phyloP scores from a whole-genome alignment of 1,140 invertebrate genomes.

The Dendroctonus valens region DNA sequence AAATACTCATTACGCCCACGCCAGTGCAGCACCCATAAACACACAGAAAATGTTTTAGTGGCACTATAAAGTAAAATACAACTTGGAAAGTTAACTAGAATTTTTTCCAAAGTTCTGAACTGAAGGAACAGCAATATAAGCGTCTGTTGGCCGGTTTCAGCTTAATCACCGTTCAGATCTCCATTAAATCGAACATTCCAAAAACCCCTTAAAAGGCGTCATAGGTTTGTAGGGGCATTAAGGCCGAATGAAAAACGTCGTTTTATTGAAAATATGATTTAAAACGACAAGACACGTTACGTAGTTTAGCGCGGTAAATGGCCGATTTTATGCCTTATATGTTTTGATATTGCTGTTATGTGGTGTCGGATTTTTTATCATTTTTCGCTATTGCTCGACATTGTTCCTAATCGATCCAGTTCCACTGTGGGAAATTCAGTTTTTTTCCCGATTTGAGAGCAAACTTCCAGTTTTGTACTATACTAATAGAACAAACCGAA shows the following conservation, averaged over 20 bases:
- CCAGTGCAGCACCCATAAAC: too few relatives aligned
- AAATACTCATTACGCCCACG: too few relatives aligned
- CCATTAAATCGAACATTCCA: conserved; percentile 3
- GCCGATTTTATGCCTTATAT: conserved; percentile 19
- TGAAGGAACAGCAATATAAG: background rate
- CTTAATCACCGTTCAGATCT: background rate
- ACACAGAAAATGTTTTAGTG: too few relatives aligned
- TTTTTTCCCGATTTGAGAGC: background rate
- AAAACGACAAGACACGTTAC: conserved; percentile 7
- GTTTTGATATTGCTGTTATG: conserved; percentile 10
- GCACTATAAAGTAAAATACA: too few relatives aligned
- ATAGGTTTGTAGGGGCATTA: conserved; percentile 4
- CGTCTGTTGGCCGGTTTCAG: too few relatives aligned
- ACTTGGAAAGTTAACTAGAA: too few relatives aligned
- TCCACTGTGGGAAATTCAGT: background rate
- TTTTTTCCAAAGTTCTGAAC: background rate
- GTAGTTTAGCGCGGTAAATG: conserved; percentile 16
- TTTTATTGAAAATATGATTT: conserved; percentile 31
- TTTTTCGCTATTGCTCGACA: conserved; percentile 6
- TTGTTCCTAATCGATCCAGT: conserved; percentile 13
- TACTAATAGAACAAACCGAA: background rate
- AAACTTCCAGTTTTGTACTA: background rate
- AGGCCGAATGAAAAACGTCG: conserved; percentile 13
- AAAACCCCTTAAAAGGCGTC: conserved; percentile 1
- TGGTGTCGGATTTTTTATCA: background rate